These are phyloP conservation scores for Psittacula echo DNA, from an alignment of 2,797 vertebrate genomes.

Conservation along the genomic window DNA sequence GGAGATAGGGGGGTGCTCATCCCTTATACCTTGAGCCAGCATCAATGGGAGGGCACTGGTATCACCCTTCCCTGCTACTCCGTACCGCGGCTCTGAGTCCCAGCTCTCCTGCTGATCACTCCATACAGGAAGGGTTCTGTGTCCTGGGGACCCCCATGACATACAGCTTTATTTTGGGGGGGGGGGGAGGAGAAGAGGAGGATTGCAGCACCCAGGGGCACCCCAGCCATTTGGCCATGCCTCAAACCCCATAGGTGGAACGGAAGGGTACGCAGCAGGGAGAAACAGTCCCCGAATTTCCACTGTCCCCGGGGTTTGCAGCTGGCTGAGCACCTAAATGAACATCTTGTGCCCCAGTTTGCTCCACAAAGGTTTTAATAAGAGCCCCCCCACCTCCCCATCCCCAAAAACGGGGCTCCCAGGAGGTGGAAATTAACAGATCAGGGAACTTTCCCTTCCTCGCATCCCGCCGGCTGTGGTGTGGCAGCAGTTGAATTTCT, in stretches of 20 bases:
- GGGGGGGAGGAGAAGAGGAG: no score
- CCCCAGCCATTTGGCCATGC: neutral
- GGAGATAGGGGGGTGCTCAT: neutral
- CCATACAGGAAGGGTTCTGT: no score
- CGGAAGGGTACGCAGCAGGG: neutral
- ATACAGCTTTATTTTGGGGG: neutral
- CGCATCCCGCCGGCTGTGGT: rapidly evolving
- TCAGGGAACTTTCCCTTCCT: conserved; percentile 10
- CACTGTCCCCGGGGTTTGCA: rapidly evolving
- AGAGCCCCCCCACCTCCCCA: rapidly evolving
- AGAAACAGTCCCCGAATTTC: neutral
- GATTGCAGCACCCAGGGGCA: rapidly evolving
- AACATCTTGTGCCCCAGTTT: neutral
- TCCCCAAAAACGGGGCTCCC: neutral
- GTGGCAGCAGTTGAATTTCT: neutral
- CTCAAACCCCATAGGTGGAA: neutral
- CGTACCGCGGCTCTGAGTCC: neutral
- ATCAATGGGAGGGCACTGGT: rapidly evolving
- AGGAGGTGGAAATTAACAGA: rapidly evolving
- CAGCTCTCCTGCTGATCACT: neutral
- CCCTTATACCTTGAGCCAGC: neutral
- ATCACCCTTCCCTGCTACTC: neutral
- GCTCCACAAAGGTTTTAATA: neutral
- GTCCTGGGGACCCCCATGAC: neutral
- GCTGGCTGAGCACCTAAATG: neutral